A percentile compares a stretch with the other conserved stretches of the same genome.
Conservation (phyloP, 35 echinoderm and acorn worm species). For the Eucidaris tribuloides region DNA sequence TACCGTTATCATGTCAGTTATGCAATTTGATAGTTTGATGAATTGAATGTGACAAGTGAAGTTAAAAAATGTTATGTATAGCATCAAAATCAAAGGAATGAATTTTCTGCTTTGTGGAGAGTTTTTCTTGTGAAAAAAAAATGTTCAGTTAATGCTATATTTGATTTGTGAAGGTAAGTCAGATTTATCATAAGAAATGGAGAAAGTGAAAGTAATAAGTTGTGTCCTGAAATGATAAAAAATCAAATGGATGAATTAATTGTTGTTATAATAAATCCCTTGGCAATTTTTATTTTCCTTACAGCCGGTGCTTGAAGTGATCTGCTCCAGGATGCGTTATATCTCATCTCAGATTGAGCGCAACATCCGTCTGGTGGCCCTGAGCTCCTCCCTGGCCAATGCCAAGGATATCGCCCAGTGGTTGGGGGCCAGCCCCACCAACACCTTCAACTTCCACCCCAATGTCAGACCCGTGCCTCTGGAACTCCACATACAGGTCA, state of each 20-base stretch:
- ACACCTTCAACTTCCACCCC: conserved; percentile 99
- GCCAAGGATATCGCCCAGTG: conserved; percentile 95
- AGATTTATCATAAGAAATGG: not conserved
- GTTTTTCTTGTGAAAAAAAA: too few relatives aligned
- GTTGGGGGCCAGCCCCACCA: conserved; percentile 81
- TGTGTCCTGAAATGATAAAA: not conserved
- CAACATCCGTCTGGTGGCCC: conserved; percentile 93
- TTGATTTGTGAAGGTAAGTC: too few relatives aligned
- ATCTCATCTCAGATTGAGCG: conserved; percentile 95
- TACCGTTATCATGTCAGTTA: too few relatives aligned
- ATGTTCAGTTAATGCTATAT: too few relatives aligned
- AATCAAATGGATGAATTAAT: not conserved
- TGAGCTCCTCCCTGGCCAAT: conserved; percentile 94
- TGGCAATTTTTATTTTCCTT: conserved; percentile 1
- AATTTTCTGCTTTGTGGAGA: too few relatives aligned
- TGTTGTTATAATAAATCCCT: not conserved
- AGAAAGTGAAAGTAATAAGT: not conserved
- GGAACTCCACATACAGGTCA: conserved; percentile 92
- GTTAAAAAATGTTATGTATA: too few relatives aligned
- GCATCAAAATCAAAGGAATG: too few relatives aligned
- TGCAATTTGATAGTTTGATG: too few relatives aligned
- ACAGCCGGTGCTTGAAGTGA: conserved; percentile 94
- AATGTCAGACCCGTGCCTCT: conserved; percentile 93
- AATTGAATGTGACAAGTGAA: too few relatives aligned
- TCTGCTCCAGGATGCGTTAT: conserved; percentile 98